Conservation (phyloP, 2,888 invertebrate genomes). For the Drosophila eohydei region DNA sequence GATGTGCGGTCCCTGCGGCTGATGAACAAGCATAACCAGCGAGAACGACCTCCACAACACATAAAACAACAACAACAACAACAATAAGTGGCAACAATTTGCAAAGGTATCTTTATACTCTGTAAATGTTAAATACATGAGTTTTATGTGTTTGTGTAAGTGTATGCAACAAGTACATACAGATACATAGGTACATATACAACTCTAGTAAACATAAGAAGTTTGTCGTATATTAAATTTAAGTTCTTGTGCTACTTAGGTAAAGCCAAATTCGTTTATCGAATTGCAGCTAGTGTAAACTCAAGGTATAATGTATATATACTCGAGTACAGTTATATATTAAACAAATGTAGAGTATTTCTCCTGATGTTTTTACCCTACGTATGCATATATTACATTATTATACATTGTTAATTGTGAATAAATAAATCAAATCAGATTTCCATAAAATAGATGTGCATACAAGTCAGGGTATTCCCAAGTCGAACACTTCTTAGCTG, state of each 20-base stretch:
- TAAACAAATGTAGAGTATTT: too few species aligned
- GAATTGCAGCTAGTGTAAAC: not conserved
- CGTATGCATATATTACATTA: too few species aligned
- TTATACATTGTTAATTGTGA: too few species aligned
- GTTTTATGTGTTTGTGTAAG: not conserved
- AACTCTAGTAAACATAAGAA: not conserved
- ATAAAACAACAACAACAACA: conserved; percentile 42
- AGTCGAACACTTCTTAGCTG: not conserved
- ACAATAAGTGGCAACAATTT: conserved; percentile 46
- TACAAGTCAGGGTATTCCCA: not conserved
- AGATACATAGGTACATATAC: not conserved
- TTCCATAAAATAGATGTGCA: too few species aligned
- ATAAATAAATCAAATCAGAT: too few species aligned
- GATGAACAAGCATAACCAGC: conserved; percentile 68
- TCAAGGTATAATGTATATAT: too few species aligned
- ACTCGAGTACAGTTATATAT: too few species aligned
- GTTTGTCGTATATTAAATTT: not conserved
- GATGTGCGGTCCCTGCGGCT: conserved; percentile 58
- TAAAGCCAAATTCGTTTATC: not conserved
- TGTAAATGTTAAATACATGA: not conserved
- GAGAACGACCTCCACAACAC: conserved; percentile 75
- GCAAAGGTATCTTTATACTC: conserved; percentile 33
- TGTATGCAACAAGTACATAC: not conserved
- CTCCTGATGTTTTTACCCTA: too few species aligned
- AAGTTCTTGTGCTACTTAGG: not conserved